Percentiles rank a stretch among this genome's conserved stretches.
These are phyloP conservation scores for Phenganax marumi DNA, from an alignment of 92 coral and sea anemone species.

Conservation along the genomic window DNA sequence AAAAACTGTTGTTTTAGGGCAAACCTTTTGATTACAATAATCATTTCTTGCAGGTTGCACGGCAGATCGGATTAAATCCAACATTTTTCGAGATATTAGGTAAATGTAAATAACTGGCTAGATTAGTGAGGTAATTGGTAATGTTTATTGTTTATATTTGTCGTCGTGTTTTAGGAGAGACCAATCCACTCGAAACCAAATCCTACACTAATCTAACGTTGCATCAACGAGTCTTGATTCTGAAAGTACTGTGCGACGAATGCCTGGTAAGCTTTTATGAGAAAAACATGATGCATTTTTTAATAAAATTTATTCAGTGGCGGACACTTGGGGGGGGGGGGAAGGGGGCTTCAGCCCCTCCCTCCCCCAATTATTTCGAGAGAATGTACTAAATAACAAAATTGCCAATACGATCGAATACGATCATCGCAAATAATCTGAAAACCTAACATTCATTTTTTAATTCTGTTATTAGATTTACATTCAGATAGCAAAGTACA, in stretches of 20 bases:
- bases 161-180: slow-evolving; percentile 55
- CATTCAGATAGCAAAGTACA: too few species aligned
- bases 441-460: too few species aligned
- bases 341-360: too few species aligned
- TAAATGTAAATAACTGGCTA: slow-evolving; percentile 36
- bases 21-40: not conserved
- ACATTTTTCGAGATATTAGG: slow-evolving; percentile 74
- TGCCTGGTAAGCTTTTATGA: slow-evolving; percentile 66
- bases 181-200: slow-evolving; percentile 75
- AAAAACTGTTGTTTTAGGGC: not conserved
- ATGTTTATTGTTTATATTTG: not conserved
- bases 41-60: slow-evolving; percentile 63
- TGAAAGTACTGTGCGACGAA: slow-evolving; percentile 84
- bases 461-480: too few species aligned
- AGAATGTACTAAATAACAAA: too few species aligned
- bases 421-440: too few species aligned
- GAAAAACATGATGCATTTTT: too few species aligned
- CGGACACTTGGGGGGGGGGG: too few species aligned
- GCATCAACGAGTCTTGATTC: slow-evolving; percentile 87
- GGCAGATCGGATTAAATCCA: slow-evolving; percentile 71
- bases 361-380: too few species aligned
- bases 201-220: slow-evolving; percentile 68
- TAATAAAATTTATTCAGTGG: too few species aligned
- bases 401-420: too few species aligned
- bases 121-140: too few species aligned